Evolutionary conservation across 2,888 invertebrate species (phyloP).

Genomic region (Isoperla grammatica): DNA sequence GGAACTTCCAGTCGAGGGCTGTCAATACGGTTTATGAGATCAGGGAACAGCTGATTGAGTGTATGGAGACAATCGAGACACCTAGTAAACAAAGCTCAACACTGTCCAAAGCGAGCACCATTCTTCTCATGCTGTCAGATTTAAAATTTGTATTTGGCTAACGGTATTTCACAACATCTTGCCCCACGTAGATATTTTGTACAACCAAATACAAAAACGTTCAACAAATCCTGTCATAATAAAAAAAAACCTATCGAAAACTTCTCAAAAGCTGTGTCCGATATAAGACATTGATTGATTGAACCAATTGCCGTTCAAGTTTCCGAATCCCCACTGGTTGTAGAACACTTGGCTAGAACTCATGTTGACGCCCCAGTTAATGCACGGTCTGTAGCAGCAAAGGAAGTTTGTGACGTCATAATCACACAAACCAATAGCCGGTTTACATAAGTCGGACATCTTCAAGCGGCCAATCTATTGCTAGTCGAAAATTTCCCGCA

Average conservation of each 20-base stretch:
- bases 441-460: constrained; percentile 35
- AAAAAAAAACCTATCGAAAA: constrained; percentile 25
- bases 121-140: not conserved
- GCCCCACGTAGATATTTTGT: constrained; percentile 29
- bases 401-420: constrained; percentile 36
- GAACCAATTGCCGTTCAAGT: not conserved
- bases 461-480: constrained; percentile 34
- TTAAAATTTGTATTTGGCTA: constrained; percentile 28
- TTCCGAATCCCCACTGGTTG: not conserved
- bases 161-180: constrained; percentile 28
- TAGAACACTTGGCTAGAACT: constrained; percentile 1
- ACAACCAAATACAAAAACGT: constrained; percentile 24
- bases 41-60: constrained; percentile 30
- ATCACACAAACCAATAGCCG: constrained; percentile 32
- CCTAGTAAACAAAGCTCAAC: constrained; percentile 23
- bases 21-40: constrained; percentile 32
- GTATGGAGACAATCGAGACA: constrained; percentile 32
- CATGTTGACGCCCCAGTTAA: constrained; percentile 2
- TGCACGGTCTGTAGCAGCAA: constrained; percentile 25
- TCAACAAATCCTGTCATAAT: constrained; percentile 6
- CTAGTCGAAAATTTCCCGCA: not conserved
- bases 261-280: constrained; percentile 25
- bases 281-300: constrained; percentile 20
- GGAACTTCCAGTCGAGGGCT: constrained; percentile 33
- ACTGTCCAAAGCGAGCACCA: not conserved